Evolutionary conservation across 2,797 vertebrate genomes (phyloP), one percentile per base, ranked within the genome.

Genomic region (Sebastolobus altivelis): DNA sequence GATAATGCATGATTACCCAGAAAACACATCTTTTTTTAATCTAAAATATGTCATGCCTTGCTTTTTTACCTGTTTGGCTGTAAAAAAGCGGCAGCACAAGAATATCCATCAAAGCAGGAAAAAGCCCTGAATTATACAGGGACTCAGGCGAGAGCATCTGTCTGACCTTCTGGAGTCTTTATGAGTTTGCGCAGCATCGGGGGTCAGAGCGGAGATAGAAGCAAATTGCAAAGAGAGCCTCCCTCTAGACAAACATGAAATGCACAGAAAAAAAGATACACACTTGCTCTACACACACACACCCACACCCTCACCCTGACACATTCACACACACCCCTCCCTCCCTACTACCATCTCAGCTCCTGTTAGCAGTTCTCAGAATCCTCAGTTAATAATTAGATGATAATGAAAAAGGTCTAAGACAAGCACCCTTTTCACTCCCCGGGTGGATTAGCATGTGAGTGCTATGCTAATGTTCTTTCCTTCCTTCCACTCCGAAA

Each of bases 351-450:
- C 65, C 79, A 49, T 83, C 87, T 84, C 82, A 68, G 80, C 78
- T 88, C 78, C 76, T 77, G 83, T 91, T 92, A 87, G 80, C 86
- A 65, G 90, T 89, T 93, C 92, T 92, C 81, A 81, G 91, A 93
- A 93, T 92, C 85, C 88, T 93, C 84, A 74, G 93, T 95, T 93
- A 95, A 95, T 95, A 94, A 95, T 95, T 95, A 94, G 90, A 94
- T 94, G 89, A 94, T 93, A 94, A 94, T 93, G 91, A 92, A 93
- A 94, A 93, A 89, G 88, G 83, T 93, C 92, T 90, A 88, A 90
- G 88, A 89, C 66, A 68, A 89, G 90, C 88, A 82, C 72, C 87
- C 87, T 86, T 91, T 94, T 93, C 91, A 90, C 85, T 94, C 87
- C 72, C 80, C 20, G 85, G 88, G 69, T 91, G 91, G 92, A 95